Percentiles rank a stretch among this genome's conserved stretches.
Evolutionary conservation across 1,140 invertebrate species (phyloP).

Genomic region (Idris sp.): DNA sequence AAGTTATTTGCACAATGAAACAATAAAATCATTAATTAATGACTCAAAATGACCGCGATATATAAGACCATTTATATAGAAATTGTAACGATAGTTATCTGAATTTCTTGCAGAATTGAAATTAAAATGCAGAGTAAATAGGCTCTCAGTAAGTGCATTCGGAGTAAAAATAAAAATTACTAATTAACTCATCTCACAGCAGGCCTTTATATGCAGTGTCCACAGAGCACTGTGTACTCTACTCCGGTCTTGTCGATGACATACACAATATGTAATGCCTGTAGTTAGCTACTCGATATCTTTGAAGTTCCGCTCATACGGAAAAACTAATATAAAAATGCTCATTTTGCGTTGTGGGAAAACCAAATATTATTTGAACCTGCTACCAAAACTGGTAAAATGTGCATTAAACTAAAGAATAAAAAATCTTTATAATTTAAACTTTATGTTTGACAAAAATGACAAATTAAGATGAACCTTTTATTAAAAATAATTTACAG

Average conservation of each 20-base stretch:
- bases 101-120: slow-evolving; percentile 17
- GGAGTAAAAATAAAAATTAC: slow-evolving; percentile 45
- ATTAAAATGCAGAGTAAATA: slow-evolving; percentile 32
- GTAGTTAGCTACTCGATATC: slow-evolving; percentile 67
- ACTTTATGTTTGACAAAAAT: no score
- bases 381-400: neutral
- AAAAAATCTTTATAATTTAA: no score
- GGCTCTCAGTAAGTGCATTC: slow-evolving; percentile 16
- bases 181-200: slow-evolving; percentile 48
- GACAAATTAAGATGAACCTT: no score
- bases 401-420: neutral
- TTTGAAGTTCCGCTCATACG: slow-evolving; percentile 65
- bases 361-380: slow-evolving; percentile 63
- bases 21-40: no score
- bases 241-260: slow-evolving; percentile 51
- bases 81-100: slow-evolving; percentile 11
- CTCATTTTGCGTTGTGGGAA: slow-evolving; percentile 69
- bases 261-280: slow-evolving; percentile 72
- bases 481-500: no score
- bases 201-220: slow-evolving; percentile 62
- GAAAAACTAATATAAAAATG: slow-evolving; percentile 61
- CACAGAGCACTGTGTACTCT: slow-evolving; percentile 68
- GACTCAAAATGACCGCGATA: no score
- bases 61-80: no score
- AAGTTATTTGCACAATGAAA: no score